Evolutionary conservation across 2,113 vertebrate species (phyloP).

Genomic region (Hiodon alosoides): DNA sequence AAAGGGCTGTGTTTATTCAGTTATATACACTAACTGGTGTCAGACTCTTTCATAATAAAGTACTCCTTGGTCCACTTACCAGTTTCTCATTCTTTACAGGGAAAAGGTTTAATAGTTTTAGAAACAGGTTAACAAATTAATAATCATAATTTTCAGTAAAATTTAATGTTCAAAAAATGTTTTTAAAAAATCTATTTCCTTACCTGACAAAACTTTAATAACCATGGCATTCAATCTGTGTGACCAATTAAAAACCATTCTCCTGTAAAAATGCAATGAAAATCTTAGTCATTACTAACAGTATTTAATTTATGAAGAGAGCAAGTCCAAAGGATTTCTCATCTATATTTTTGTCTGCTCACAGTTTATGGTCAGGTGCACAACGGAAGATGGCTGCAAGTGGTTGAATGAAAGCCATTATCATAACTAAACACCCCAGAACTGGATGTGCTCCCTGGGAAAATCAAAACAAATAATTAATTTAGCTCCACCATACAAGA

Average conservation of each 20-base stretch:
- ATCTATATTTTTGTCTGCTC: too few species aligned
- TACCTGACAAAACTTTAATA: constrained; percentile 61
- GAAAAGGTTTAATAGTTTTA: too few species aligned
- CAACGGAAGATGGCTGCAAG: constrained; percentile 47
- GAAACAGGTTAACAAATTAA: too few species aligned
- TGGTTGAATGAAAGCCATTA: constrained; percentile 51
- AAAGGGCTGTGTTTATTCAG: too few species aligned
- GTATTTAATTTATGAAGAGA: background rate
- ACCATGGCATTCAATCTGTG: constrained; percentile 47
- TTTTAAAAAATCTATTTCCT: constrained; percentile 11
- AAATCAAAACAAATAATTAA: constrained; percentile 16
- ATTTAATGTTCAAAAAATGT: too few species aligned
- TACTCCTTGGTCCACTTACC: too few species aligned
- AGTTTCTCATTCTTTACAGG: too few species aligned
- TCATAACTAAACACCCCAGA: constrained; percentile 48
- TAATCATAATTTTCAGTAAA: background rate
- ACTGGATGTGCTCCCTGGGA: constrained; percentile 54
- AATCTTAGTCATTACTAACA: background rate
- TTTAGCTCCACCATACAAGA: background rate
- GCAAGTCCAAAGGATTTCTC: too few species aligned
- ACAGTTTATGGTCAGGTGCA: constrained; percentile 41
- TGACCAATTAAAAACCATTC: constrained; percentile 58
- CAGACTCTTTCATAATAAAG: too few species aligned
- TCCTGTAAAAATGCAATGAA: constrained; percentile 40
- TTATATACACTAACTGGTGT: too few species aligned